A percentile compares a stretch with the other conserved stretches of the same genome.
These are phyloP conservation scores for Turdus rufiventris DNA, from an alignment of 2,113 vertebrate species.

Conservation along the genomic window DNA sequence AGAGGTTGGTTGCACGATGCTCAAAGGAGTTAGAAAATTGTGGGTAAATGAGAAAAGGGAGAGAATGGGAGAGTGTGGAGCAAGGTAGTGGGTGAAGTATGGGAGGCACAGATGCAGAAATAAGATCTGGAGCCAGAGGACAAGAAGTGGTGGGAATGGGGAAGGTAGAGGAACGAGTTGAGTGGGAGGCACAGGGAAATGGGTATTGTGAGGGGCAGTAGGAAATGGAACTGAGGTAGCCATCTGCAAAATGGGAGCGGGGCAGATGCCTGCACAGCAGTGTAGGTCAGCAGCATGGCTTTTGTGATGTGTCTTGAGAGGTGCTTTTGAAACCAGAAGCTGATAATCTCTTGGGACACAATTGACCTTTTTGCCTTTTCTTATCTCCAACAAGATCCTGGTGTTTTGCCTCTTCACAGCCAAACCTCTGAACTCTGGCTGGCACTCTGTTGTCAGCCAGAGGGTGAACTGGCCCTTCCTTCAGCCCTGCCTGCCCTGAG, in stretches of 20 bases:
- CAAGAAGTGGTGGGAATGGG: neutral
- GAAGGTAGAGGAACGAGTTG: neutral
- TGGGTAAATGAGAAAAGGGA: neutral
- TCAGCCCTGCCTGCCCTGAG: neutral
- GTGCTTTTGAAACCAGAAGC: neutral
- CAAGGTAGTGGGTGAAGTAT: neutral
- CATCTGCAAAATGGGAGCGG: neutral
- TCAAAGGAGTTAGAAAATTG: neutral
- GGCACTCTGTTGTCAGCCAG: neutral
- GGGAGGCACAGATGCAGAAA: neutral
- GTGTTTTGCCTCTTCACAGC: neutral
- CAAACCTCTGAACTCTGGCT: neutral
- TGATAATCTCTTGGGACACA: neutral
- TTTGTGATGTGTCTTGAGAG: neutral
- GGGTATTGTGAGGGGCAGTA: no score
- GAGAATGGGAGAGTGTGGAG: neutral
- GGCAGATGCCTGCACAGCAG: neutral
- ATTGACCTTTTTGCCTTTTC: neutral
- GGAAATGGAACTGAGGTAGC: neutral
- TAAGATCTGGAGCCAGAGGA: neutral
- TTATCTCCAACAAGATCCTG: neutral
- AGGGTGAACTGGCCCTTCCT: neutral
- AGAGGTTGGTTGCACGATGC: neutral
- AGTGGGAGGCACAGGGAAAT: neutral
- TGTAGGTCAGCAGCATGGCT: neutral